Percentiles rank a stretch among this genome's conserved stretches.
phyloP scores from a whole-genome alignment of 1,140 invertebrate species.

The Drosophila elegans region DNA sequence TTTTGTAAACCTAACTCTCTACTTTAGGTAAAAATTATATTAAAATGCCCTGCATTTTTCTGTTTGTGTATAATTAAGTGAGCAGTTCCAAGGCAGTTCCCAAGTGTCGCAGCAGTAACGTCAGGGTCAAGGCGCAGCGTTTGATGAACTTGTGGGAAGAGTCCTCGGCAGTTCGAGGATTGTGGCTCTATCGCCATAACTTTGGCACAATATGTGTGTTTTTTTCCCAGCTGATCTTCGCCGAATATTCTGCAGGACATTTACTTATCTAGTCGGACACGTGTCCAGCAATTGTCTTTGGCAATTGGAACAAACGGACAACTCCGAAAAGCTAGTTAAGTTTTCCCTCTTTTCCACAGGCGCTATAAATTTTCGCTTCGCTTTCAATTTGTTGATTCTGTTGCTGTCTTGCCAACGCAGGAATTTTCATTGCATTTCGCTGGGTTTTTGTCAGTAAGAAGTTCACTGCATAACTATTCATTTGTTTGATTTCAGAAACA shows the following conservation, averaged over 20 bases:
- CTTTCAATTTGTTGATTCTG: conserved; percentile 55
- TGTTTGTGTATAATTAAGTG: conserved; percentile 5
- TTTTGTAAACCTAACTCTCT: no score
- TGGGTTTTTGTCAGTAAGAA: conserved; percentile 3
- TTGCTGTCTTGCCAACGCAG: conserved; percentile 12
- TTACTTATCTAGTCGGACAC: conserved; percentile 62
- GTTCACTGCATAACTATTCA: conserved; percentile 21
- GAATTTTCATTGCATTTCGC: conserved; percentile 30
- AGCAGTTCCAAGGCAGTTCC: neutral
- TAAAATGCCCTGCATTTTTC: neutral
- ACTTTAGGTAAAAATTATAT: no score
- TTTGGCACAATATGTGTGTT: conserved; percentile 65
- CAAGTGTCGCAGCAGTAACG: conserved; percentile 40
- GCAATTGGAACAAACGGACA: conserved; percentile 52
- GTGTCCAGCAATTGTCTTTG: conserved; percentile 64
- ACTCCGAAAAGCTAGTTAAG: conserved; percentile 33
- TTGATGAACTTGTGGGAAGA: conserved; percentile 63
- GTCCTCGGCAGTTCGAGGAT: conserved; percentile 18
- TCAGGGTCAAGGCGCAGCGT: conserved; percentile 62
- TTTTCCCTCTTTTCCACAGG: conserved; percentile 14
- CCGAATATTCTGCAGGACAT: conserved; percentile 33
- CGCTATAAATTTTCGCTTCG: conserved; percentile 59
- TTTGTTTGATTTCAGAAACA: conserved; percentile 32
- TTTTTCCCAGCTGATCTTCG: conserved; percentile 59
- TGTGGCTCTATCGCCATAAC: conserved; percentile 54